Evolutionary conservation across 2,888 invertebrate genomes (phyloP).

Genomic region (Euclidia mi): DNA sequence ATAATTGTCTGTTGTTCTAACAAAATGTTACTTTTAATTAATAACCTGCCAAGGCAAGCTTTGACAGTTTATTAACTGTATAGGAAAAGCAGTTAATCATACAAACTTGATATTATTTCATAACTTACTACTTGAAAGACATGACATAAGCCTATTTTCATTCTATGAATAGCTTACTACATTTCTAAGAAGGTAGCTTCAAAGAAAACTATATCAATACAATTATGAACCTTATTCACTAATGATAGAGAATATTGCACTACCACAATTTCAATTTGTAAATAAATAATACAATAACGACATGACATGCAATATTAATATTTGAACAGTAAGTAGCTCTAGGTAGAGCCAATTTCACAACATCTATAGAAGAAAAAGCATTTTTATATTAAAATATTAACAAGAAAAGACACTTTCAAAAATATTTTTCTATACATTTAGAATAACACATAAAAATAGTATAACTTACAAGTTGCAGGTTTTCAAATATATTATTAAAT

Average conservation of each 20-base stretch:
- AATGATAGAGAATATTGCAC: constrained; percentile 27
- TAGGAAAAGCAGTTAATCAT: too few species aligned
- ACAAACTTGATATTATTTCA: too few species aligned
- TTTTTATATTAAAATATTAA: constrained; percentile 32
- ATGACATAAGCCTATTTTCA: too few species aligned
- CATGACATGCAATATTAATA: constrained; percentile 77
- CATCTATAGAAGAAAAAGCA: constrained; percentile 40
- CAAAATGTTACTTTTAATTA: too few species aligned
- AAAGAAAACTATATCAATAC: not conserved
- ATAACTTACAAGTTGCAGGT: too few species aligned
- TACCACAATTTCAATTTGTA: constrained; percentile 23
- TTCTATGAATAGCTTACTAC: not conserved
- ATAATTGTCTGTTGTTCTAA: too few species aligned
- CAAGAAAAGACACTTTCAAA: not conserved
- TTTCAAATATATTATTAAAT: too few species aligned
- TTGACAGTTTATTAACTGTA: too few species aligned
- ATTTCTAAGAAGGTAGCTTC: constrained; percentile 27
- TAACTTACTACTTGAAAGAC: too few species aligned
- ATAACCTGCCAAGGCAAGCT: too few species aligned
- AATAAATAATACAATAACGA: constrained; percentile 41
- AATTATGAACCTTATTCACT: constrained; percentile 13
- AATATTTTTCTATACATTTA: not conserved
- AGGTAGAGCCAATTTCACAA: constrained; percentile 58
- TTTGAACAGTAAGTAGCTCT: constrained; percentile 41
- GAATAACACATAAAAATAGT: not conserved